phyloP scores from a whole-genome alignment of 2,888 invertebrate species.

The Pseudeuparius sepicola region DNA sequence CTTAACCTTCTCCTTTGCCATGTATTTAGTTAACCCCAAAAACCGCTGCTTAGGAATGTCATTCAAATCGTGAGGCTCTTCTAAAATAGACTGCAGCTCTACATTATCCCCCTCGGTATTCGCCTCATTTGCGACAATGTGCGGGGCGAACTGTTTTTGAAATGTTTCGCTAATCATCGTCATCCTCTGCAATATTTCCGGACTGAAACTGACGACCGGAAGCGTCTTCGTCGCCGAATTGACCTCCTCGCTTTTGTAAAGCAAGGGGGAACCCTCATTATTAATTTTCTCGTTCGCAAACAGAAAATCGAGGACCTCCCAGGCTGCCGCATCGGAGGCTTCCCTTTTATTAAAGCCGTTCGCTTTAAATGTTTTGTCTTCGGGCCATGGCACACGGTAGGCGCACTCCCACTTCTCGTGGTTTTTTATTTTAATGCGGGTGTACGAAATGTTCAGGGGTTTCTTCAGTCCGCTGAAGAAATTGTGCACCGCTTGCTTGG shows the following conservation, averaged over 20 bases:
- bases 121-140: constrained; percentile 19
- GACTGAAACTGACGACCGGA: no score
- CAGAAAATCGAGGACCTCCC: constrained; percentile 47
- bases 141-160: constrained; percentile 24
- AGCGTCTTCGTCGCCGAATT: constrained; percentile 12
- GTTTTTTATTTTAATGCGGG: constrained; percentile 30
- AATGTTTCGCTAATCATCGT: constrained; percentile 34
- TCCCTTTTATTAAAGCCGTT: constrained; percentile 43
- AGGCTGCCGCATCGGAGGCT: constrained; percentile 46
- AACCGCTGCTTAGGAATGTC: constrained; percentile 20
- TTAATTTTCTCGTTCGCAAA: constrained; percentile 41
- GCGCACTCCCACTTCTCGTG: constrained; percentile 48
- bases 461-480: no score
- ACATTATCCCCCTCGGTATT: constrained; percentile 12
- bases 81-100: constrained; percentile 7
- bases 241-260: constrained; percentile 26
- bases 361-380: constrained; percentile 44
- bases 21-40: constrained; percentile 25
- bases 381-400: constrained; percentile 50
- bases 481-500: constrained; percentile 44
- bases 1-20: constrained; percentile 28
- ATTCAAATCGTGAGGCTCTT: constrained; percentile 13
- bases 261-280: constrained; percentile 40
- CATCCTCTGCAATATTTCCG: no score
- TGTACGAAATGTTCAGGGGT: no score